phyloP scores from a whole-genome alignment of 2,797 vertebrate species.

The Tapirus indicus region DNA sequence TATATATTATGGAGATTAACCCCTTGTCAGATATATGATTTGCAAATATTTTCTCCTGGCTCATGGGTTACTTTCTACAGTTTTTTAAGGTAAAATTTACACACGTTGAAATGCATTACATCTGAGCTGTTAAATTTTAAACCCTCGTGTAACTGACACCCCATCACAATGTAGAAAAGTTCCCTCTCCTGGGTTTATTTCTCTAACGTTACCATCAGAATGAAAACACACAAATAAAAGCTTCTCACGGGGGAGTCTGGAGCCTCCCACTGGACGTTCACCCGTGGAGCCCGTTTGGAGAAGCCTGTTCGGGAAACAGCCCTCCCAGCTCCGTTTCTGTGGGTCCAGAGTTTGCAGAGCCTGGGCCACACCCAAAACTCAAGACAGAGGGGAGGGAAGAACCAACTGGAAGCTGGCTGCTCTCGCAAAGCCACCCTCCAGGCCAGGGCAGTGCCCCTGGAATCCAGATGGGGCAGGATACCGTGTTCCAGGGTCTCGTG shows the following conservation, averaged over 20 bases:
- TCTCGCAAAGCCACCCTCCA: neutral
- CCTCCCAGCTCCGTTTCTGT: neutral
- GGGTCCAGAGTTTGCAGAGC: neutral
- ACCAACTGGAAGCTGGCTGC: rapidly evolving
- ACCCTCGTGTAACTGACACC: rapidly evolving
- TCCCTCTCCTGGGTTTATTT: neutral
- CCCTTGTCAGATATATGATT: too few relatives aligned
- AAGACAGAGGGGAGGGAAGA: neutral
- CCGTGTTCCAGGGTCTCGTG: neutral
- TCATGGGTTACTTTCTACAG: neutral
- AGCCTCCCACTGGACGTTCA: neutral
- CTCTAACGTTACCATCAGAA: neutral
- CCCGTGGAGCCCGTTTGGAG: neutral
- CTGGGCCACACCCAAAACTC: neutral
- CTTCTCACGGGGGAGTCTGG: neutral
- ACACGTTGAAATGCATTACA: neutral
- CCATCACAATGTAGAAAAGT: neutral
- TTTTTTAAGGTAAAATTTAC: neutral
- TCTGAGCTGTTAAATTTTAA: neutral
- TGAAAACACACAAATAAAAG: neutral
- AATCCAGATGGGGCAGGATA: neutral
- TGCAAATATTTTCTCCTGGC: too few relatives aligned
- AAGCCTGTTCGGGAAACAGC: neutral
- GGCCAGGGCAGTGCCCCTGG: neutral
- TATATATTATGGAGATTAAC: too few relatives aligned